Evolutionary conservation across 1,140 invertebrate genomes (phyloP).

Genomic region (Steinernema khuongi): DNA sequence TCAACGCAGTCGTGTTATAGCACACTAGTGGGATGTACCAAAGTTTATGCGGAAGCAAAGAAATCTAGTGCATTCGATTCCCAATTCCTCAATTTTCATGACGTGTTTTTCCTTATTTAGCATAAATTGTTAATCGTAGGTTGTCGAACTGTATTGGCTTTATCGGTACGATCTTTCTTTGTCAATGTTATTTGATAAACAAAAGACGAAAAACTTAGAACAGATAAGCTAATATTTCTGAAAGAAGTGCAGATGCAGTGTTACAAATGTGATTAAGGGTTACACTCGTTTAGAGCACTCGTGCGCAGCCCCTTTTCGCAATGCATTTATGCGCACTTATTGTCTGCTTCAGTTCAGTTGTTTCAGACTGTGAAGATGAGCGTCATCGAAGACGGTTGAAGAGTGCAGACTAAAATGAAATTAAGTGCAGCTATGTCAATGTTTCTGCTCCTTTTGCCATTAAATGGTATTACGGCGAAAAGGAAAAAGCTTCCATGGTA

Average conservation of each 20-base stretch:
- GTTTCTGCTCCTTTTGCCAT: not conserved
- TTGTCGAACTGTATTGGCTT: no score
- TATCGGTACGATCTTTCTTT: no score
- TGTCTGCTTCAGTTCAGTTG: not conserved
- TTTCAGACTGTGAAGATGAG: not conserved
- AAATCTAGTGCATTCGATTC: not conserved
- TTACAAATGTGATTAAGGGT: not conserved
- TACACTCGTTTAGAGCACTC: not conserved
- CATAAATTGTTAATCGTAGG: no score
- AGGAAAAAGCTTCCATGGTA: not conserved
- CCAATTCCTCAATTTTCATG: no score
- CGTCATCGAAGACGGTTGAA: slow-evolving; percentile 2
- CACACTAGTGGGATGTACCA: not conserved
- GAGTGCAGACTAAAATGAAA: not conserved
- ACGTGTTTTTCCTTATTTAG: no score
- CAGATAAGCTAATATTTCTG: not conserved
- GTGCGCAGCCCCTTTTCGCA: not conserved
- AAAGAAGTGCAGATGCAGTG: not conserved
- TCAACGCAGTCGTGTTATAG: not conserved
- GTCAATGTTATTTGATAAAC: no score
- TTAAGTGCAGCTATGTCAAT: not conserved
- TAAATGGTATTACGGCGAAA: not conserved
- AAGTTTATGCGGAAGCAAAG: not conserved
- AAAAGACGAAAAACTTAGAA: not conserved
- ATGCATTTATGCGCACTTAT: slow-evolving; percentile 1